Evolutionary conservation across 2,113 vertebrate genomes (phyloP), one percentile per base, ranked within the genome.

Genomic region (Hystrix cristata): DNA sequence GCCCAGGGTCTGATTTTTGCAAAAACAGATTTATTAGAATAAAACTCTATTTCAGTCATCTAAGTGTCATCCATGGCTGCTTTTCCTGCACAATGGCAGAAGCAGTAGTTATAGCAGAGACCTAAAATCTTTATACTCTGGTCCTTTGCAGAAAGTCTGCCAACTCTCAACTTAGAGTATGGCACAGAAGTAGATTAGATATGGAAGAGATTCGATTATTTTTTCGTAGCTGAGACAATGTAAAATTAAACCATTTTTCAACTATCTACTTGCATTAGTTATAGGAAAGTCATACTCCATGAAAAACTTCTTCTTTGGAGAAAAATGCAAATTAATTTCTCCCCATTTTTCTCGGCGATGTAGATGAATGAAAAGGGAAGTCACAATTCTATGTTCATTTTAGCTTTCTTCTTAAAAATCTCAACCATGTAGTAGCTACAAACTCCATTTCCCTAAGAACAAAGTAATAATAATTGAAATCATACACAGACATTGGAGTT

Each of bases 401-500:
- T 67, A 27, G 8, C 18, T 65, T 86, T 59, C 72, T 74, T 31
- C 60, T 51, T 76, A 1, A 53, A 80, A 43, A 3, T 81, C 84
- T 65, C 27, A 91, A 57, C 27, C 1, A 57, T 51, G 60, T 0
- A 43, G 9, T 46, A 88, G 12, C 34, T 71, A 14, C 76, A 84
- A 71, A 65, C 34, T 69, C 92, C 9, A 82, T 2, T 87, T 95
- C n/a, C 57, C 79, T 65, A 91, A 85, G 14, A 95, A 80, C 34
- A 64, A 69, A 87, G 31, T 1, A 43, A 11, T 31, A 81, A 48
- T 34, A n/a, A 74, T 46, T 76, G n/a, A 90, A 96, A 78, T 62
- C 18, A 90, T 91, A 87, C 13, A 48, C 57, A 76, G 21, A 14
- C 5, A 38, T 53, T 31, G 31, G 8, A 38, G 18, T 81, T 90